Conservation (phyloP, 2,888 invertebrate genomes). For the Molorchus minor region DNA sequence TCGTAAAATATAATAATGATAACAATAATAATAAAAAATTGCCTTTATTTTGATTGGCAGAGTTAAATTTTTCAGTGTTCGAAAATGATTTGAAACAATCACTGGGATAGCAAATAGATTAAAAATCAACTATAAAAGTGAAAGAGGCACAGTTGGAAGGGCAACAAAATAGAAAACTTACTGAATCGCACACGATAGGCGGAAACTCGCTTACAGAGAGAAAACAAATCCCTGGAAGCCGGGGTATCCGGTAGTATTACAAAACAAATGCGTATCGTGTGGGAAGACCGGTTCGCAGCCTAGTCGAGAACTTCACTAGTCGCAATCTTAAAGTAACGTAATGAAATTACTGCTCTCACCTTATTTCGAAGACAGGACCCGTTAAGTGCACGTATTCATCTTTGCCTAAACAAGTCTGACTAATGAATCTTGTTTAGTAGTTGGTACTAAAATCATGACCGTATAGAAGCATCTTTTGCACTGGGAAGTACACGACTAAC, state of each 20-base stretch:
- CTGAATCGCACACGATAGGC: too few species aligned
- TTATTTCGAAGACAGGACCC: constrained; percentile 50
- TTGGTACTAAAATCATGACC: constrained; percentile 44
- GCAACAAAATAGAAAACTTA: too few species aligned
- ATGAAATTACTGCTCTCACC: constrained; percentile 52
- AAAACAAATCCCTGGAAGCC: not conserved
- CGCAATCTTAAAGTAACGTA: constrained; percentile 45
- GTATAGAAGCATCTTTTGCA: not conserved
- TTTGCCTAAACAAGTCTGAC: constrained; percentile 44
- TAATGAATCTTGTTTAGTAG: constrained; percentile 51
- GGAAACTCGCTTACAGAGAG: too few species aligned
- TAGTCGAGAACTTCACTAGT: constrained; percentile 45
- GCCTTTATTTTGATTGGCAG: too few species aligned
- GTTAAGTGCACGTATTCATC: constrained; percentile 53
- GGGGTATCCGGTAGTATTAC: not conserved
- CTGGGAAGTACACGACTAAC: constrained; percentile 1
- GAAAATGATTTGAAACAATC: too few species aligned
- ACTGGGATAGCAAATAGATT: too few species aligned
- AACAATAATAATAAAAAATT: too few species aligned
- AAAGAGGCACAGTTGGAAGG: too few species aligned
- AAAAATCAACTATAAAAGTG: not conserved
- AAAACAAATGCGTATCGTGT: not conserved
- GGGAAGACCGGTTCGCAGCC: constrained; percentile 45
- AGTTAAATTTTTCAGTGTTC: too few species aligned
- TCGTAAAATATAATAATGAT: too few species aligned